These are phyloP conservation scores for Esperia sulphurella DNA, from an alignment of 2,888 invertebrate species.

Conservation along the genomic window DNA sequence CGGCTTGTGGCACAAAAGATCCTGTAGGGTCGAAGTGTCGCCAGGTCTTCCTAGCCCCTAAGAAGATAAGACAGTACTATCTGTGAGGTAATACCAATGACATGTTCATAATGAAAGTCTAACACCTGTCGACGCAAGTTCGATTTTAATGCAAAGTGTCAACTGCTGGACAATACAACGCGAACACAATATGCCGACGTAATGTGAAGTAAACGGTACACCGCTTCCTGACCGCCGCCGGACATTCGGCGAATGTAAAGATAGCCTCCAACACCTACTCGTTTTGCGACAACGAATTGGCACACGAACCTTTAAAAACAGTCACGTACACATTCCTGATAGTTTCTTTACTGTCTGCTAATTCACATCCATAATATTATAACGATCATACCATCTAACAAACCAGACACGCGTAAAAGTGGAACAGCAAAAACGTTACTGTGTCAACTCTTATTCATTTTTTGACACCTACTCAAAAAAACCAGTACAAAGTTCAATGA, in stretches of 20 bases:
- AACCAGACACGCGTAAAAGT: conserved; percentile 21
- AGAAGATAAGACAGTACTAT: no score
- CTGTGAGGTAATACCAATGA: no score
- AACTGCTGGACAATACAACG: conserved; percentile 52
- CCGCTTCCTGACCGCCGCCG: conserved; percentile 47
- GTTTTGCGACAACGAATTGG: conserved; percentile 18
- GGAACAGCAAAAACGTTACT: conserved; percentile 19
- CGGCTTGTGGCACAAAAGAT: no score
- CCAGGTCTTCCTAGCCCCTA: no score
- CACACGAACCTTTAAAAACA: neutral
- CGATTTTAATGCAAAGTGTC: conserved; percentile 52
- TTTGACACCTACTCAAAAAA: conserved; percentile 56
- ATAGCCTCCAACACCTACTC: conserved; percentile 32
- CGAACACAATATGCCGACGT: conserved; percentile 60
- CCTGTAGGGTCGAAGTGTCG: no score
- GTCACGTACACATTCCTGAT: neutral
- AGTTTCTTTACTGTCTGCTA: neutral
- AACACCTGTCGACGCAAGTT: conserved; percentile 25
- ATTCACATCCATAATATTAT: neutral
- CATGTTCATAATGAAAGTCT: conserved; percentile 16
- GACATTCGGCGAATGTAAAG: conserved; percentile 53
- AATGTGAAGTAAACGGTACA: conserved; percentile 65
- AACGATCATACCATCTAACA: conserved; percentile 15
- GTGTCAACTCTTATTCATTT: conserved; percentile 45
- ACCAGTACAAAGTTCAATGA: conserved; percentile 71